Conservation (phyloP, 2,113 vertebrate genomes). For the Nesospiza acunhae region DNA sequence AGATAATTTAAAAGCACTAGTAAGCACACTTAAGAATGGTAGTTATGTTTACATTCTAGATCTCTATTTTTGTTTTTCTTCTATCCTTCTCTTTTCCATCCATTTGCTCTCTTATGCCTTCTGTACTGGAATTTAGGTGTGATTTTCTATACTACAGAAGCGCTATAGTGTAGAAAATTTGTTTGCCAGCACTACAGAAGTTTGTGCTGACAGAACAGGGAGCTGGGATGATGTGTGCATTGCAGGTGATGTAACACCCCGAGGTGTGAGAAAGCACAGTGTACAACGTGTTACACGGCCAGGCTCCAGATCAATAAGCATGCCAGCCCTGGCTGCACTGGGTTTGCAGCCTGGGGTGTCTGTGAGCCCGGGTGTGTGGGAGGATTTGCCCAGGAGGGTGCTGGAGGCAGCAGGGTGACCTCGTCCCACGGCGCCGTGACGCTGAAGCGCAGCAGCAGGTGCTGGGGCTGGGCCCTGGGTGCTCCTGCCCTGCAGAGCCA, state of each 20-base stretch:
- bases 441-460: slow-evolving; percentile 56
- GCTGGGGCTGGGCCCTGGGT: background rate
- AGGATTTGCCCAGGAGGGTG: background rate
- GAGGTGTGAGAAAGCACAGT: background rate
- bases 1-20: background rate
- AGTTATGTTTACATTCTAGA: background rate
- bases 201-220: background rate
- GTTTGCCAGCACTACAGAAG: background rate
- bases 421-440: slow-evolving; percentile 35
- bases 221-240: background rate
- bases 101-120: background rate
- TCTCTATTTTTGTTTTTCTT: background rate
- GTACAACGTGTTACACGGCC: fast-evolving
- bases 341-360: background rate
- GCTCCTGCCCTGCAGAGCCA: background rate
- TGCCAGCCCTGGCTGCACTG: background rate
- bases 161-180: too few relatives aligned
- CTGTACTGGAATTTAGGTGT: background rate
- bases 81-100: background rate
- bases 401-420: background rate
- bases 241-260: background rate
- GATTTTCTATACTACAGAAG: background rate
- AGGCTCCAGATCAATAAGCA: fast-evolving
- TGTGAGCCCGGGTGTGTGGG: background rate
- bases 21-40: background rate